phyloP scores from a whole-genome alignment of 2,888 invertebrate species.

The Aquatica leii region DNA sequence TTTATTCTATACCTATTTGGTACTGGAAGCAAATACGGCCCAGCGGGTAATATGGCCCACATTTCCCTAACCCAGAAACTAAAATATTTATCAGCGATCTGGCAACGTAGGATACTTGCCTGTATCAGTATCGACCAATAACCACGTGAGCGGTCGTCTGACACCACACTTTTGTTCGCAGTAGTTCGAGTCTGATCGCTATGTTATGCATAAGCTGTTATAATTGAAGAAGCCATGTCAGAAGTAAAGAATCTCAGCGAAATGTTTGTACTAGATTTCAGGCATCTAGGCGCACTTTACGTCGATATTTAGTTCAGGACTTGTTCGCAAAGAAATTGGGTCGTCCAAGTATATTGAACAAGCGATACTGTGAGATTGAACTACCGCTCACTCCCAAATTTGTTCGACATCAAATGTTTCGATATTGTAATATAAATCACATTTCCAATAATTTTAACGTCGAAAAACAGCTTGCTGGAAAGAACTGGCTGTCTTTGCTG shows the following conservation, averaged over 20 bases:
- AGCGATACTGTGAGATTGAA: neutral
- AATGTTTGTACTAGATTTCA: too few relatives aligned
- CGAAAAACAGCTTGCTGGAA: too few relatives aligned
- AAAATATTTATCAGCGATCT: too few relatives aligned
- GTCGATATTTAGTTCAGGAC: neutral
- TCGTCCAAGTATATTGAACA: too few relatives aligned
- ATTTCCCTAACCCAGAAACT: too few relatives aligned
- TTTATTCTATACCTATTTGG: too few relatives aligned
- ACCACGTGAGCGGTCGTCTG: neutral
- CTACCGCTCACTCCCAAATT: neutral
- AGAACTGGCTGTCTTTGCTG: too few relatives aligned
- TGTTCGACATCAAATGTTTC: neutral
- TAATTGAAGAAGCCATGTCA: neutral
- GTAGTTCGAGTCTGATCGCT: neutral
- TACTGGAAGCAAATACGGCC: too few relatives aligned
- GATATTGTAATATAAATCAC: neutral
- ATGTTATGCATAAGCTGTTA: neutral
- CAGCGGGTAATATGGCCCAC: too few relatives aligned
- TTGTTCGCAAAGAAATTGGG: too few relatives aligned
- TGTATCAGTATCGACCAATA: too few relatives aligned
- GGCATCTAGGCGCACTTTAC: neutral
- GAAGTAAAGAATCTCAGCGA: neutral
- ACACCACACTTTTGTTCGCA: neutral
- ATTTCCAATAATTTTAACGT: neutral
- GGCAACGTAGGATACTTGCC: too few relatives aligned